Evolutionary conservation across 2,797 vertebrate species (phyloP), one percentile per base, ranked within the genome.

Genomic region (Glossophaga mutica): DNA sequence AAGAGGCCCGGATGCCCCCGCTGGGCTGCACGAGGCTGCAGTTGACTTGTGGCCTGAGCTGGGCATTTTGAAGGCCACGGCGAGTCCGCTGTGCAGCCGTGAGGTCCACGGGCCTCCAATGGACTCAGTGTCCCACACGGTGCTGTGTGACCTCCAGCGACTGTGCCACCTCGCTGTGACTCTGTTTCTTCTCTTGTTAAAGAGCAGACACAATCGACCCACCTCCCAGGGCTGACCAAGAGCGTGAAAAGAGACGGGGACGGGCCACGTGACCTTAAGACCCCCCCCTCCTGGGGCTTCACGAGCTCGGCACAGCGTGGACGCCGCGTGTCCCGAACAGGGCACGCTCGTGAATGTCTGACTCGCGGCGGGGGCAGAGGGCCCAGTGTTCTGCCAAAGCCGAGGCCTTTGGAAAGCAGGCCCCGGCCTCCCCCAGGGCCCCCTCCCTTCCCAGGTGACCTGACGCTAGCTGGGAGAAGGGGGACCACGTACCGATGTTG

Each of bases 401-500:
- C 0, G 19, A 55, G 10, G 5, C 21, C 52, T 67, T 19, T 4
- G 50, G 46, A 34, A 70, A 46, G 39, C 39, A 11, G 62, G 16
- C 34, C 0, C 8, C 2, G 4, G 74, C 21, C 12, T 3, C 55
- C 29, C 2, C 50, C 26, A 5, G 16, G 46, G 55, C 46, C 5
- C 16, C 37, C 57, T 34, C n/a, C 57, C n/a, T 8, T 34, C 70
- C 87, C 3, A 9, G 19, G 11, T 1, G 55, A 14, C 39, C 0
- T 3, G 32, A 83, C 21, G 2, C 6, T 0, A 22, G 57, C 10
- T 15, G 0, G 50, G 44, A 32, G n/a, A 16, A 22, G 21, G n/a
- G 32, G 26, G 5, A 16, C 22, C 0, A 3, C 99, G 96, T 98
- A 99, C 99, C 99, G 12, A 99, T 99, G 98, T 99, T 99, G 97